Evolutionary conservation across 2,888 invertebrate species (phyloP).

Genomic region (Lysandra coridon): DNA sequence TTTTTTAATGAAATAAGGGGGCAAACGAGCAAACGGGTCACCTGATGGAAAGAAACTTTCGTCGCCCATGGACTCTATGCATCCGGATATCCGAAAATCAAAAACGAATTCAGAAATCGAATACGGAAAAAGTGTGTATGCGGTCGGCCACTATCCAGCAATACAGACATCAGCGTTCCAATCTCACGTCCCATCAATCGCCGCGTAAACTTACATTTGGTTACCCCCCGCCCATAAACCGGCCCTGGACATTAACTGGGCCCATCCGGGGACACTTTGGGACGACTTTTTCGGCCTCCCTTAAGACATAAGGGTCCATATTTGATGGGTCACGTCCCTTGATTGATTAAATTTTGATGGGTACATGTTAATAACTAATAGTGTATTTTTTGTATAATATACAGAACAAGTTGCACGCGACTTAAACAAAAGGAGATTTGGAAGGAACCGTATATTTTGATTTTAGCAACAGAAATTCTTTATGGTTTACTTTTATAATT

Average conservation of each 20-base stretch:
- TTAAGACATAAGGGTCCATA: slow-evolving; percentile 14
- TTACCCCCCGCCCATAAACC: neutral
- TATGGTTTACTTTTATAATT: too few relatives aligned
- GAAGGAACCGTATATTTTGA: too few relatives aligned
- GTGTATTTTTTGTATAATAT: neutral
- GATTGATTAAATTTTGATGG: slow-evolving; percentile 1
- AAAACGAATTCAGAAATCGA: too few relatives aligned
- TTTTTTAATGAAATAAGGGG: too few relatives aligned
- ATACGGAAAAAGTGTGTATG: too few relatives aligned
- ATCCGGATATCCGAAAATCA: too few relatives aligned
- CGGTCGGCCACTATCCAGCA: neutral
- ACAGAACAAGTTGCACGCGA: too few relatives aligned
- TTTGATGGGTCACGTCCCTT: neutral
- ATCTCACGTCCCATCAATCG: slow-evolving; percentile 18
- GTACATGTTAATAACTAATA: neutral
- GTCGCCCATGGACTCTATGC: too few relatives aligned
- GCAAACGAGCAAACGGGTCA: too few relatives aligned
- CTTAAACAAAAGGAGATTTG: too few relatives aligned
- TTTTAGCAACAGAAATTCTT: too few relatives aligned
- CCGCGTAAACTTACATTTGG: slow-evolving; percentile 15
- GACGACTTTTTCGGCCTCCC: slow-evolving; percentile 10
- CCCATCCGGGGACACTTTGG: slow-evolving; percentile 14
- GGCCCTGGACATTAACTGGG: slow-evolving; percentile 6
- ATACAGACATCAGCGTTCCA: slow-evolving; percentile 2
- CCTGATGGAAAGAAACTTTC: too few relatives aligned